A percentile compares a stretch with the other conserved stretches of the same genome.
Evolutionary conservation across 2,888 invertebrate species (phyloP).

Genomic region (Erebia ligea): DNA sequence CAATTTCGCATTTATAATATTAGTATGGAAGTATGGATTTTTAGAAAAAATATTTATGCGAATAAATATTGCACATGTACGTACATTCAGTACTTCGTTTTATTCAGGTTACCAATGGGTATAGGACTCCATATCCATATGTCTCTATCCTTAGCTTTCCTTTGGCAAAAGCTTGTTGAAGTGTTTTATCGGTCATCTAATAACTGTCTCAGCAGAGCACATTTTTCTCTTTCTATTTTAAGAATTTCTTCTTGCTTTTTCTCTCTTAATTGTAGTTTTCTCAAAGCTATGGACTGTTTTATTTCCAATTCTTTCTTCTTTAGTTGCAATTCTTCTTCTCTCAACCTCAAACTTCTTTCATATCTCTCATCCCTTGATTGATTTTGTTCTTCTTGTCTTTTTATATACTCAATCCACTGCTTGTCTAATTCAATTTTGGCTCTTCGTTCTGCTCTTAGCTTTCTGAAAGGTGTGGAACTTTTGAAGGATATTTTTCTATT

Average conservation of each 20-base stretch:
- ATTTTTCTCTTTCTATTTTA: conserved; percentile 66
- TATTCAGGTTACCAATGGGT: too few species aligned
- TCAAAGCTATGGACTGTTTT: conserved; percentile 63
- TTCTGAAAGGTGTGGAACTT: conserved; percentile 57
- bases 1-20: too few species aligned
- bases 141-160: too few species aligned
- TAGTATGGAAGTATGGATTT: too few species aligned
- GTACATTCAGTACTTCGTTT: too few species aligned
- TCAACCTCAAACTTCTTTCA: conserved; percentile 61
- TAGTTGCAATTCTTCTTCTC: conserved; percentile 63
- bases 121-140: too few species aligned
- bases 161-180: neutral
- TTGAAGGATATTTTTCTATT: conserved; percentile 51
- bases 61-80: too few species aligned
- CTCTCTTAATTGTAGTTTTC: conserved; percentile 62
- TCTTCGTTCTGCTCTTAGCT: conserved; percentile 59
- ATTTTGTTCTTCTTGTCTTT: conserved; percentile 62
- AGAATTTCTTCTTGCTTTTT: conserved; percentile 65
- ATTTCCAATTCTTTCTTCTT: conserved; percentile 64
- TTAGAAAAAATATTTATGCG: too few species aligned
- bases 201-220: conserved; percentile 59
- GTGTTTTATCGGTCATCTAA: conserved; percentile 51
- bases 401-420: conserved; percentile 67
- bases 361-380: conserved; percentile 60
- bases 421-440: conserved; percentile 66